Conservation (phyloP, 2,888 invertebrate genomes). For the Hypsopygia costalis region DNA sequence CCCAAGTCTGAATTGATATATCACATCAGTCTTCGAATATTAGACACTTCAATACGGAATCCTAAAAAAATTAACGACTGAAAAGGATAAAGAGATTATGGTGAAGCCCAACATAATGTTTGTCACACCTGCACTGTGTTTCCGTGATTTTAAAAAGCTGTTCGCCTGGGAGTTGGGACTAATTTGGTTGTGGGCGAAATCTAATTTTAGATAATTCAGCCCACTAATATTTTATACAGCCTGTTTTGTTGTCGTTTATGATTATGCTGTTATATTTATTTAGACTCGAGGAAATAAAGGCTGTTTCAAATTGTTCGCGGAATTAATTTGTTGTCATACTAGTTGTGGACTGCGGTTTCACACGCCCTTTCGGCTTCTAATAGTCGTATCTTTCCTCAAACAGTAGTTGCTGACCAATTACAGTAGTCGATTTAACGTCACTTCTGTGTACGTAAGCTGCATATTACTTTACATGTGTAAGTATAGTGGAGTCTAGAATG, state of each 20-base stretch:
- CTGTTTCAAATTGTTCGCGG: background rate
- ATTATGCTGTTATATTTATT: background rate
- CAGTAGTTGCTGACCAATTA: too few relatives aligned
- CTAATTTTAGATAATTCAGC: conserved; percentile 7
- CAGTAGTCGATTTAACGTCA: too few relatives aligned
- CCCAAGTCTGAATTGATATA: too few relatives aligned
- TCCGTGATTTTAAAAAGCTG: conserved; percentile 35
- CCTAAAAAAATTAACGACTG: conserved; percentile 53
- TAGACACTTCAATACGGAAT: too few relatives aligned
- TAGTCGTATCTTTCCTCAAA: too few relatives aligned
- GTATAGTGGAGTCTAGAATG: too few relatives aligned
- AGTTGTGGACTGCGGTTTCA: too few relatives aligned
- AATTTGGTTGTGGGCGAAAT: conserved; percentile 2
- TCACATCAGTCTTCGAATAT: too few relatives aligned
- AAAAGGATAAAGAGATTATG: conserved; percentile 54
- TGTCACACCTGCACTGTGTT: conserved; percentile 26
- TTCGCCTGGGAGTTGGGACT: conserved; percentile 12
- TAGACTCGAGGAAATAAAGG: background rate
- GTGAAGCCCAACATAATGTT: conserved; percentile 31
- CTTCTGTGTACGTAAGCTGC: too few relatives aligned
- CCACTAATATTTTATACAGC: conserved; percentile 1
- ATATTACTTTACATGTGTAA: too few relatives aligned
- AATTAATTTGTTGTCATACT: background rate
- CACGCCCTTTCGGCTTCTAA: too few relatives aligned
- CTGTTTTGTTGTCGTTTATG: background rate